Evolutionary conservation across 2,888 invertebrate genomes (phyloP), one percentile per base, ranked within the genome.

Genomic region (Nasonia oneida): DNA sequence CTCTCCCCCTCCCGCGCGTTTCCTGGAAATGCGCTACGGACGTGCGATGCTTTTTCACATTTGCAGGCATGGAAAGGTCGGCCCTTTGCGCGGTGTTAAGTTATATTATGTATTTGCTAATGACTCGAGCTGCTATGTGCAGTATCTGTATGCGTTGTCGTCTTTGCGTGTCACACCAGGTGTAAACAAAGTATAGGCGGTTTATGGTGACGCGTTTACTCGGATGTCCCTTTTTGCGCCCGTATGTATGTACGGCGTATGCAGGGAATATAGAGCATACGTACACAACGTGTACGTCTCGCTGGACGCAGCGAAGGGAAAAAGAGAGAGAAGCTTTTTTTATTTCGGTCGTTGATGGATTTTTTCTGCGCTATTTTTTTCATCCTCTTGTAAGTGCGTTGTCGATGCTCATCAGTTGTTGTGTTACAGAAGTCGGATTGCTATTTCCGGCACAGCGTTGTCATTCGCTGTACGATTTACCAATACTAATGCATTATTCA

Each of bases 141-240:
- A n/a, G 57, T 15, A n/a, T 18, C 0, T 37, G 3, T 37, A 37
- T 37, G 4, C 4, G 37, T 47, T 47, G 57, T n/a, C 2, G n/a
- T 57, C 57, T 15, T 53, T 10, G 23, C 15, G 23, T 12, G 42
- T 42, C 5, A 37, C 12, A 12, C 80, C 81, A 74, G 29, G 74
- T 42, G 81, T 81, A 57, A 74, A 81, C 42, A 81, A 81, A 73
- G 61, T 64, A 53, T 74, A 47, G 15, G 23, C 42, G 18, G 18
- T 18, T 4, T 4, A 53, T 29, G 74, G 47, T 47, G 42, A 12
- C n/a, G 37, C n/a, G 15, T 53, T 53, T 15, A 73, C 74, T 74
- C 64, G 81, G 74, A 61, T 64, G 64, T 81, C 47, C 74, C 47
- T 29, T 74, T 61, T 64, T 18, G 5, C n/a, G n/a, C 4, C 57